Evolutionary conservation across 2,797 vertebrate species (phyloP).

Genomic region (Ctenochaetus hawaiiensis): DNA sequence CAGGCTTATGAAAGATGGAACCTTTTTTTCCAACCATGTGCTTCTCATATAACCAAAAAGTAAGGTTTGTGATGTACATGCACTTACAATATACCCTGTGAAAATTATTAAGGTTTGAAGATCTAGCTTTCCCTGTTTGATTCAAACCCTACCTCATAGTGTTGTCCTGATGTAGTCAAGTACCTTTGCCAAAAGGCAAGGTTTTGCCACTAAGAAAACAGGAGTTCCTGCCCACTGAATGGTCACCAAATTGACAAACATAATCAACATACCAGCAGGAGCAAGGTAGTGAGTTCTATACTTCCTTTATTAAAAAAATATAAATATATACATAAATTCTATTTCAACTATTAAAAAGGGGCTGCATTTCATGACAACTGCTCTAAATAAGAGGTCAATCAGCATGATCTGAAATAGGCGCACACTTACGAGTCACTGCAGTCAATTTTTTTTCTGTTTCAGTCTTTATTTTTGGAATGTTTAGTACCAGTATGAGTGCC

Average conservation of each 20-base stretch:
- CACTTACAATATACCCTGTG: conserved; percentile 89
- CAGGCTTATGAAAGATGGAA: conserved; percentile 86
- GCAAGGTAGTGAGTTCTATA: conserved; percentile 91
- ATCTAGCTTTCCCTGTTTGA: conserved; percentile 86
- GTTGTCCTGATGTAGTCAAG: conserved; percentile 87
- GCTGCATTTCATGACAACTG: conserved; percentile 90
- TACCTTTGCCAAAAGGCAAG: conserved; percentile 83
- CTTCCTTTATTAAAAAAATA: conserved; percentile 93
- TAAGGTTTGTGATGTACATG: conserved; percentile 88
- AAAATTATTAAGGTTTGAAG: conserved; percentile 88
- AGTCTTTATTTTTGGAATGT: conserved; percentile 90
- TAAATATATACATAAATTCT: conserved; percentile 93
- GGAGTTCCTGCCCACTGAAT: conserved; percentile 87
- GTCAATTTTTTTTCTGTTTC: conserved; percentile 84
- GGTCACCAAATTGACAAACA: conserved; percentile 88
- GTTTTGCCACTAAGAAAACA: conserved; percentile 85
- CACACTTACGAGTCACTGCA: conserved; percentile 88
- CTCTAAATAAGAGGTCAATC: conserved; percentile 90
- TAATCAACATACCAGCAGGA: conserved; percentile 91
- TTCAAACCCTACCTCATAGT: conserved; percentile 88
- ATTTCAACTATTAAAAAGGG: conserved; percentile 92
- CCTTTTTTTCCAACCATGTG: conserved; percentile 86
- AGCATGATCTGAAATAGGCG: conserved; percentile 89
- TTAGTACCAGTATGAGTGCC: conserved; percentile 87
- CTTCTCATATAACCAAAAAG: conserved; percentile 87